Evolutionary conservation across 1,140 invertebrate genomes (phyloP), one percentile per base, ranked within the genome.

Genomic region (Propsilocerus akamusi): DNA sequence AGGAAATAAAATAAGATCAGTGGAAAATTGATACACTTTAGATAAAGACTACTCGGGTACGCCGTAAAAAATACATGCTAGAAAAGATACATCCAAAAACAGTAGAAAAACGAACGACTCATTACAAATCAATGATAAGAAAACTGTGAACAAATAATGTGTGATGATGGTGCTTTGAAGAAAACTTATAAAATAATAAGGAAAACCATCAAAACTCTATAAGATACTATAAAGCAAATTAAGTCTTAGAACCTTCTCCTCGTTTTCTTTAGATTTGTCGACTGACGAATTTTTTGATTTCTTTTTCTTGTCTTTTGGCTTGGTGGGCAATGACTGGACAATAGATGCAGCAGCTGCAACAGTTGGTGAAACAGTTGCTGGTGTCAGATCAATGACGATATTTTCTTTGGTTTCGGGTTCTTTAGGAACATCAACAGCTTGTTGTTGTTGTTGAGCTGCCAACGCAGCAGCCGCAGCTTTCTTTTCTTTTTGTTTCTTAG

Each of bases 21-120:
- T 37, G 6, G 17, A 20, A 17, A 41, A 41, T 41, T 1, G 11
- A 4, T 30, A 12, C 10, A n/a, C 28, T 12, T 12, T 30, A 30
- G 11, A 7, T 30, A 5, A 61, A 53, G 55, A 52, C 46, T 51
- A 51, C 53, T 46, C 37, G 54, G 32, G 46, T 52, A 30, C 25
- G 54, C 56, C 61, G 64, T 56, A 41, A 57, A 56, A 17, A 50
- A 50, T 30, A 32, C 49, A 51, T 28, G 47, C 55, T 50, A 46
- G 46, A 48, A 46, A 20, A 30, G 11, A 26, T 26, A 32, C 20
- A 24, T 5, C 6, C 4, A 51, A 26, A 51, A 46, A 28, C 14
- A 7, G 6, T 30, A 4, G 12, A 47, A 24, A 51, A 47, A 4
- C 6, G 20, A 20, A 28, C 3, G 12, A 47, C 20, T 14, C 23